These are phyloP conservation scores for Botia kubotai DNA, from an alignment of 2,797 vertebrate species.

Conservation along the genomic window DNA sequence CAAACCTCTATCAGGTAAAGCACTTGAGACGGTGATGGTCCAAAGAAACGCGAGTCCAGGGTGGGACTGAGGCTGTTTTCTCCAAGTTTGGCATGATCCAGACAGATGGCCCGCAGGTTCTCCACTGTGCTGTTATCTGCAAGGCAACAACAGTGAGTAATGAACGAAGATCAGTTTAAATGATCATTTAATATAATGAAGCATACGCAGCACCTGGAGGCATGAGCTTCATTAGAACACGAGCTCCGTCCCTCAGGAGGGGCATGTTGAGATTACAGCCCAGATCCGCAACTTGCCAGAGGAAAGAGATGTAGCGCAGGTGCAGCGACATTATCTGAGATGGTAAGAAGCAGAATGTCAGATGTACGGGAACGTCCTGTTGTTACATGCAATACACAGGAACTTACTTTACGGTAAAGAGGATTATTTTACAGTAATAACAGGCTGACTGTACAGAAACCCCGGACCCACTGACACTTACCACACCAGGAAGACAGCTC, in stretches of 20 bases:
- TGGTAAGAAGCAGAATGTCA: slow-evolving; percentile 18
- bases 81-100: slow-evolving; percentile 98
- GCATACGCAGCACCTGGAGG: slow-evolving; percentile 86
- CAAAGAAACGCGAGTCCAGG: slow-evolving; percentile 96
- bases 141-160: slow-evolving; percentile 50
- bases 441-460: too few species aligned
- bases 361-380: not conserved
- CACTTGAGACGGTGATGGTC: slow-evolving; percentile 98
- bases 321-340: slow-evolving; percentile 98
- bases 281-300: slow-evolving; percentile 99
- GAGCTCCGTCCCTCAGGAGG: slow-evolving; percentile 94
- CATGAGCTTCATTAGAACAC: slow-evolving; percentile 99
- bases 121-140: slow-evolving; percentile 97
- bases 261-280: slow-evolving; percentile 98
- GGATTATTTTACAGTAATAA: too few species aligned
- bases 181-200: slow-evolving; percentile 3
- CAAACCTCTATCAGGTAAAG: slow-evolving; percentile 98
- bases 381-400: too few species aligned
- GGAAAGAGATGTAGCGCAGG: slow-evolving; percentile 97
- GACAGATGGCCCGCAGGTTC: slow-evolving; percentile 94
- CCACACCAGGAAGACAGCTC: slow-evolving; percentile 98
- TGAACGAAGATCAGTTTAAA: slow-evolving; percentile 16
- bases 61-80: slow-evolving; percentile 98
- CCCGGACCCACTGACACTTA: slow-evolving; percentile 72
- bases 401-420: too few species aligned